phyloP scores from a whole-genome alignment of 2,888 invertebrate species.

The Metellina segmentata region DNA sequence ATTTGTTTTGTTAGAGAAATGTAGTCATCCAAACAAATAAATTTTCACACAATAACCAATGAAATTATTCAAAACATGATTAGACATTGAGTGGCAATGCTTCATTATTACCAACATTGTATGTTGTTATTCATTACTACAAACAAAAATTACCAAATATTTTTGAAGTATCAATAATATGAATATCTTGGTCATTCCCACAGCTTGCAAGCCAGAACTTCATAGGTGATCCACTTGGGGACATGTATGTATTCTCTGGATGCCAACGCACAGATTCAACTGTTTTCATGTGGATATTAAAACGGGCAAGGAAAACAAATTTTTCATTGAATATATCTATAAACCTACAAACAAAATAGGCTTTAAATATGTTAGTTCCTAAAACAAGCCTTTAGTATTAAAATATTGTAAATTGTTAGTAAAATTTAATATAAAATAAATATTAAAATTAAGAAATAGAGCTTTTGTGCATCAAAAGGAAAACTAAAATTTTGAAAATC shows the following conservation, averaged over 20 bases:
- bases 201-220: conserved; percentile 86
- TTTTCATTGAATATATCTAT: conserved; percentile 81
- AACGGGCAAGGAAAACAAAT: conserved; percentile 80
- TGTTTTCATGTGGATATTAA: conserved; percentile 84
- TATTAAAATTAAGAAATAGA: no score
- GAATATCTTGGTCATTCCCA: conserved; percentile 83
- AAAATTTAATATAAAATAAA: no score
- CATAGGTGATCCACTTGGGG: conserved; percentile 83
- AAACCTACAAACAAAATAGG: conserved; percentile 79
- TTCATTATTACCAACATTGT: no score
- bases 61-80: no score
- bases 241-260: conserved; percentile 84
- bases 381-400: no score
- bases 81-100: no score
- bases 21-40: no score
- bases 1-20: no score
- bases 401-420: no score
- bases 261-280: conserved; percentile 88
- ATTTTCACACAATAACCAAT: no score
- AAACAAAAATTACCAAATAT: conserved; percentile 47
- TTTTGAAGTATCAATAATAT: conserved; percentile 82
- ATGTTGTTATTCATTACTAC: neutral
- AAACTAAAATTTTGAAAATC: no score
- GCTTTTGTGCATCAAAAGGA: no score
- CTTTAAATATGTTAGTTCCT: neutral